These are phyloP conservation scores for Peucedramus taeniatus DNA, from an alignment of 2,113 vertebrate species.

Conservation along the genomic window DNA sequence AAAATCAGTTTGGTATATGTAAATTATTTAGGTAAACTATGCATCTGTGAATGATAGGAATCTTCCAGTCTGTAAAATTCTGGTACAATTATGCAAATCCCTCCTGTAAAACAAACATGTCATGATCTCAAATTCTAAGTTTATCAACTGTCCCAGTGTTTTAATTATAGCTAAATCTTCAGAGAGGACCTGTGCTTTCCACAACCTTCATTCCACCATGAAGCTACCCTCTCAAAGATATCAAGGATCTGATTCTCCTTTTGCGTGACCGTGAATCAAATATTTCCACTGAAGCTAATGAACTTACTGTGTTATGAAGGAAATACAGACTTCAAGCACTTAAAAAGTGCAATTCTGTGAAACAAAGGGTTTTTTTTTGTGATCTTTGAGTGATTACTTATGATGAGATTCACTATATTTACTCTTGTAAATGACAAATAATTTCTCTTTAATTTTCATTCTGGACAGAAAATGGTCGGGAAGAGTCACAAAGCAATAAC, in stretches of 20 bases:
- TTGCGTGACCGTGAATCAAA: background rate
- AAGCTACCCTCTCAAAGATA: background rate
- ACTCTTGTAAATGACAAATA: slow-evolving; percentile 19
- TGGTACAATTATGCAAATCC: background rate
- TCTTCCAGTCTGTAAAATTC: background rate
- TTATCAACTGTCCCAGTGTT: background rate
- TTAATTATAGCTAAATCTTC: background rate
- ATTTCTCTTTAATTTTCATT: slow-evolving; percentile 24
- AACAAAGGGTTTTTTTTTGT: background rate
- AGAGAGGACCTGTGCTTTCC: background rate
- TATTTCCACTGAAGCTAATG: background rate
- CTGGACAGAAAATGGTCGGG: background rate
- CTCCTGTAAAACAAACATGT: background rate
- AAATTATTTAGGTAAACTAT: background rate
- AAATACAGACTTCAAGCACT: background rate
- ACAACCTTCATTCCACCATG: background rate
- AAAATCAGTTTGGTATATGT: background rate
- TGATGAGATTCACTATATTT: slow-evolving; percentile 14
- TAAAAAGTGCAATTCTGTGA: background rate
- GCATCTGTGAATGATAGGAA: background rate
- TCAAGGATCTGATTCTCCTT: background rate
- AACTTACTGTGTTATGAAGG: background rate
- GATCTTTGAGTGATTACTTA: background rate
- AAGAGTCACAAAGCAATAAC: slow-evolving; percentile 39
- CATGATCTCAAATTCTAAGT: background rate